phyloP scores from a whole-genome alignment of 2,797 vertebrate genomes.

The Catamblyrhynchus diadema region DNA sequence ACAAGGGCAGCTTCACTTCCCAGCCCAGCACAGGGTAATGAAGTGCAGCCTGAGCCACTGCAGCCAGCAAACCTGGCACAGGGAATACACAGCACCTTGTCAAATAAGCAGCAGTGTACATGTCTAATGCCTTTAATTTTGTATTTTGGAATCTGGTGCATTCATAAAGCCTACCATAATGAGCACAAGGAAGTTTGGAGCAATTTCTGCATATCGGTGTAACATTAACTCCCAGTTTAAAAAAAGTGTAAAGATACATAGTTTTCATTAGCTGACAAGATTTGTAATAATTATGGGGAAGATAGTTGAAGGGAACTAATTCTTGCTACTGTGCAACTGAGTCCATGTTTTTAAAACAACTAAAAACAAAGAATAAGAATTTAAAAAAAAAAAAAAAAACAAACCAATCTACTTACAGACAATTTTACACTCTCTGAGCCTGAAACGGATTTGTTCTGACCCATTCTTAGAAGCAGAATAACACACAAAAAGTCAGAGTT shows the following conservation, averaged over 20 bases:
- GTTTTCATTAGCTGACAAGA: neutral
- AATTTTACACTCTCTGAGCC: neutral
- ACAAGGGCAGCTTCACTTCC: neutral
- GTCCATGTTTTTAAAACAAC: neutral
- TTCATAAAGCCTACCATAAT: neutral
- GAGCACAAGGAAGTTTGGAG: neutral
- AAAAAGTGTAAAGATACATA: neutral
- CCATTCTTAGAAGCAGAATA: neutral
- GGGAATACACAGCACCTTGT: neutral
- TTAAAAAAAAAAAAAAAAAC: neutral
- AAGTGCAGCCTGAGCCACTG: neutral
- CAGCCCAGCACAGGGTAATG: neutral
- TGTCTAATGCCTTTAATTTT: constrained; percentile 30
- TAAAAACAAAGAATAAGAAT: neutral
- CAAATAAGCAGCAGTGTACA: neutral
- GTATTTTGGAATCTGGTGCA: neutral
- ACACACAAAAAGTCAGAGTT: neutral
- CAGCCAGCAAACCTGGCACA: neutral
- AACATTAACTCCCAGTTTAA: neutral
- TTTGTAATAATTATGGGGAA: neutral
- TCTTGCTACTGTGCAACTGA: neutral
- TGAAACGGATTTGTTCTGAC: neutral
- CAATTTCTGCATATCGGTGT: neutral
- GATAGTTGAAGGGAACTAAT: neutral
- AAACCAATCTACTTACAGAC: neutral